These are phyloP conservation scores for Choreutis nemorana DNA, from an alignment of 2,888 invertebrate species.

Conservation along the genomic window DNA sequence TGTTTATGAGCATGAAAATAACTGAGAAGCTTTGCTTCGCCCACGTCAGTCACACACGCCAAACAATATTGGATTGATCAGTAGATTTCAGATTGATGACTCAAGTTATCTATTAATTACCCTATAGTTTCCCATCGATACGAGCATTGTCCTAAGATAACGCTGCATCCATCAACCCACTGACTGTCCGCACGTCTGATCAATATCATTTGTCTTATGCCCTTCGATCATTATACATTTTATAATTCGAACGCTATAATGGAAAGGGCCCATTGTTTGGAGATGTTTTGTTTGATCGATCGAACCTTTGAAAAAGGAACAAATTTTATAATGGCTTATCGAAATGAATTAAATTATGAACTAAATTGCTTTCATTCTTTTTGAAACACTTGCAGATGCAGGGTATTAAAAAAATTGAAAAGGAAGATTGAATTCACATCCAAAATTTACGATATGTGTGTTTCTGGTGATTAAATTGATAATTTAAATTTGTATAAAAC, in stretches of 20 bases:
- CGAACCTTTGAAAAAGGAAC: no score
- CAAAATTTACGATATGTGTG: conserved; percentile 13
- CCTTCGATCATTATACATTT: conserved; percentile 33
- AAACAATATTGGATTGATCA: no score
- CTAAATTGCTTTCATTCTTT: neutral
- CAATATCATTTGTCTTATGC: conserved; percentile 48
- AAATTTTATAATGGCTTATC: no score
- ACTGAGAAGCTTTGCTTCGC: no score
- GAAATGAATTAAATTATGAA: no score
- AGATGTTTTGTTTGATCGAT: no score
- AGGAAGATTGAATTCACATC: conserved; percentile 7
- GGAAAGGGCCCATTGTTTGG: no score
- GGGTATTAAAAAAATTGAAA: no score
- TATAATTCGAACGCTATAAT: no score
- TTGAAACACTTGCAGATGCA: no score
- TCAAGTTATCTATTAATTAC: conserved; percentile 55
- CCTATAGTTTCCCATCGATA: conserved; percentile 41
- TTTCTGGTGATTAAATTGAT: conserved; percentile 16
- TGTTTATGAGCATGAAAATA: no score
- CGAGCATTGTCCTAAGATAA: conserved; percentile 45
- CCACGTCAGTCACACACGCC: no score
- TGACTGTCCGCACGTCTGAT: conserved; percentile 49
- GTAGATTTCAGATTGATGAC: conserved; percentile 57
- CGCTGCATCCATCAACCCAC: conserved; percentile 51
- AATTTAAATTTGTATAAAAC: conserved; percentile 24